Conservation (phyloP, 1,140 invertebrate species). For the Diabrotica virgifera region DNA sequence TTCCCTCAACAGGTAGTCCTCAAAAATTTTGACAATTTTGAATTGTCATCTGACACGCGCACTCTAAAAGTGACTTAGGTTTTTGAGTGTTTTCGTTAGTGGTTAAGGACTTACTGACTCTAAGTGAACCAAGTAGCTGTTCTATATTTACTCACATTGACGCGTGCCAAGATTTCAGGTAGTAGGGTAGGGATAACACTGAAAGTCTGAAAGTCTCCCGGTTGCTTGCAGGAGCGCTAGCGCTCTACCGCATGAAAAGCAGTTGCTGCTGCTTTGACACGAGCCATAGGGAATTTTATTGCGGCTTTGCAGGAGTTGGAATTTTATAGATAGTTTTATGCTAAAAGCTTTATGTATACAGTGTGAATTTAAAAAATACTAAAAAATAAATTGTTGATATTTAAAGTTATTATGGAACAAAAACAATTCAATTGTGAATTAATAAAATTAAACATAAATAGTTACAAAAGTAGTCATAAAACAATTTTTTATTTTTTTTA, state of each 20-base stretch:
- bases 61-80: conserved; percentile 2
- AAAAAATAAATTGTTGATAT: too few species aligned
- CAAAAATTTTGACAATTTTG: conserved; percentile 23
- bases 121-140: conserved; percentile 29
- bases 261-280: not conserved
- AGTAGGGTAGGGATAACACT: conserved; percentile 40
- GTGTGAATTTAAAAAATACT: too few species aligned
- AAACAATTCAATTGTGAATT: too few species aligned
- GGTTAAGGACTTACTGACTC: conserved; percentile 18
- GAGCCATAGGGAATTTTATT: not conserved
- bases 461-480: too few species aligned
- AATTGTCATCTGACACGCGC: conserved; percentile 9
- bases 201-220: conserved; percentile 18
- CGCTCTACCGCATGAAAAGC: not conserved
- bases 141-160: conserved; percentile 48
- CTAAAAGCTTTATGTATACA: too few species aligned
- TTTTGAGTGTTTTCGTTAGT: conserved; percentile 20
- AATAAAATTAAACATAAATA: too few species aligned
- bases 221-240: conserved; percentile 17
- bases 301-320: not conserved
- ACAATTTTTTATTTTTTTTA: too few species aligned
- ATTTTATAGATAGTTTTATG: not conserved
- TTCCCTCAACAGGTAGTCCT: conserved; percentile 20
- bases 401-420: too few species aligned
- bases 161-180: conserved; percentile 47